Evolutionary conservation across 2,797 vertebrate genomes (phyloP), one percentile per base, ranked within the genome.

Genomic region (Pempheris klunzingeri): DNA sequence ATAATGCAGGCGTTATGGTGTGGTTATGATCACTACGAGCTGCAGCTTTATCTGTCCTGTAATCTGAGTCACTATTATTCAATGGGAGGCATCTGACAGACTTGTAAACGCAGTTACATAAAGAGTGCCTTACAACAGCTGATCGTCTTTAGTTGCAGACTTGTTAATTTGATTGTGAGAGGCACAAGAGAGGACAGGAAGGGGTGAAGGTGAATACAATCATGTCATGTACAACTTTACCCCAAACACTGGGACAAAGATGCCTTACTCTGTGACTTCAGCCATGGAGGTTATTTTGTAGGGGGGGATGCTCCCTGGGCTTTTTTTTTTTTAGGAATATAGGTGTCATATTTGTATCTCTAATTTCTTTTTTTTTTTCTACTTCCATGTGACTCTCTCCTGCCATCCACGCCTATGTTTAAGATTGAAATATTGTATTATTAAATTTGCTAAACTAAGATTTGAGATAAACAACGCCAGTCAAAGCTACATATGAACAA

Each of bases 51-150:
- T 49, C 41, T 60, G n/a, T 65, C 41, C 20, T 66, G 34, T 32
- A 55, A 36, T 46, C n/a, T 63, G 57, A 34, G 43, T 20, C 24
- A 13, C 6, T 82, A 54, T 57, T 69, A 50, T 74, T 58, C 32
- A 39, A 12, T 28, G 5, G 26, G 22, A 63, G 52, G 60, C 43
- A 57, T 44, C 13, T 54, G 57, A 68, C 17, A 28, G 7, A 26
- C 34, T 43, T 38, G 43, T n/a, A 38, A 74, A 59, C 39, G 5
- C 3, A 9, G 59, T 81, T 83, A 81, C 55, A 73, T 78, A 70
- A 79, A 58, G 52, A 76, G 14, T 13, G 14, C 50, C 60, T 59
- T 41, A 7, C 17, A 4, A 65, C 71, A 75, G 80, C 77, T 75
- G 74, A 28, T 24, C 7, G 0, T 44, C 61, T 64, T 26, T 11